Percentiles rank a stretch among this genome's conserved stretches.
These are phyloP conservation scores for Laspeyria flexula DNA, from an alignment of 2,888 invertebrate species.

Conservation along the genomic window DNA sequence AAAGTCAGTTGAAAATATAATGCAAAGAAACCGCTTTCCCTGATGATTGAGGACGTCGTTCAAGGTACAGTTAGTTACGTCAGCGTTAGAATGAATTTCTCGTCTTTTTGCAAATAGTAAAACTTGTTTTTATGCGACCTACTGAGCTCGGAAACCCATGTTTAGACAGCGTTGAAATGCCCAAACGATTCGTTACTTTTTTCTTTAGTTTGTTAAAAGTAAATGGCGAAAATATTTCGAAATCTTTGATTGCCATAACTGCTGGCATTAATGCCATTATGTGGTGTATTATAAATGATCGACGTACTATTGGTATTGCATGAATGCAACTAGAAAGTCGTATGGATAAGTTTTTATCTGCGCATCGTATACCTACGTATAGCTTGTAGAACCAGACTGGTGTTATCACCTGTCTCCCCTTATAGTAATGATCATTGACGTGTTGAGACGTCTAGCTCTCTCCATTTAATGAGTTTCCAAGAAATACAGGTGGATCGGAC, in stretches of 20 bases:
- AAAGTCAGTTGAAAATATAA: conserved; percentile 20
- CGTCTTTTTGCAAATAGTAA: conserved; percentile 58
- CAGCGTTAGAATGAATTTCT: conserved; percentile 56
- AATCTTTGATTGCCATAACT: conserved; percentile 28
- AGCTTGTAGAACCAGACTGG: conserved; percentile 55
- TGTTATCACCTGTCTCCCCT: conserved; percentile 70
- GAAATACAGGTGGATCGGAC: conserved; percentile 42
- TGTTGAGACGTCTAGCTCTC: conserved; percentile 68
- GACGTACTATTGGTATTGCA: conserved; percentile 45
- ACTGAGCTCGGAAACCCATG: conserved; percentile 49
- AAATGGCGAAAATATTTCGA: conserved; percentile 34
- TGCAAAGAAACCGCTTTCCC: conserved; percentile 58
- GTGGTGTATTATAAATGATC: conserved; percentile 30
- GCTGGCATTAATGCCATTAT: conserved; percentile 9
- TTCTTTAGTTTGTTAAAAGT: conserved; percentile 9
- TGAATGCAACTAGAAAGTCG: conserved; percentile 73
- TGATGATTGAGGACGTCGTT: conserved; percentile 59
- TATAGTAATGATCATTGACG: conserved; percentile 51
- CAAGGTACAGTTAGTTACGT: conserved; percentile 65
- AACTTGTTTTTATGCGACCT: conserved; percentile 59
- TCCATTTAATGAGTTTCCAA: conserved; percentile 64
- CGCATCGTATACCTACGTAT: conserved; percentile 46
- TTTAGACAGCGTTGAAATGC: conserved; percentile 39
- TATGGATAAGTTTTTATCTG: conserved; percentile 64
- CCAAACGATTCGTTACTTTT: conserved; percentile 19